Evolutionary conservation across 2,888 invertebrate species (phyloP).

Genomic region (Lasioglossum calceatum): DNA sequence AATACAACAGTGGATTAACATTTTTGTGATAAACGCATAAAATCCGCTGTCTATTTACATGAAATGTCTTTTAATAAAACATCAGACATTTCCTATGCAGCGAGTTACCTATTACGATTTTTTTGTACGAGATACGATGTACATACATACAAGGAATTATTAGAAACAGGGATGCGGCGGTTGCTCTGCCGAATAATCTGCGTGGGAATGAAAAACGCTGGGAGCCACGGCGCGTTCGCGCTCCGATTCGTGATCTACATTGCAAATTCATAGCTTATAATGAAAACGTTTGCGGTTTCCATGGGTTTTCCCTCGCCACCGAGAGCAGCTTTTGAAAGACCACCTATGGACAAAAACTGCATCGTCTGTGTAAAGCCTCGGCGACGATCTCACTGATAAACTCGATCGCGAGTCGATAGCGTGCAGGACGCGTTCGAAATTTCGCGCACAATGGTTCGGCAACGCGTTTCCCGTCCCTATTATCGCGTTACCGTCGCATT

Average conservation of each 20-base stretch:
- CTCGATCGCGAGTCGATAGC: not conserved
- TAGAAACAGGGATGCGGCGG: not conserved
- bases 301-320: not conserved
- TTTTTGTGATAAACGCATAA: not conserved
- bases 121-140: not conserved
- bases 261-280: constrained; percentile 1
- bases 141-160: not conserved
- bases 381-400: not conserved
- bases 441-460: not conserved
- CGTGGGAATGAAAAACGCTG: not conserved
- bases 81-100: no score
- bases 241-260: not conserved
- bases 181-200: not conserved
- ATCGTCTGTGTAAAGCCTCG: not conserved
- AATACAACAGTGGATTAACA: no score
- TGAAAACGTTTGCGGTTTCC: not conserved
- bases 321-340: not conserved
- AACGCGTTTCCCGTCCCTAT: not conserved
- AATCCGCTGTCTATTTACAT: not conserved
- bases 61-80: no score
- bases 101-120: not conserved
- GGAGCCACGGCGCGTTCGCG: not conserved
- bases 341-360: not conserved
- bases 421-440: not conserved
- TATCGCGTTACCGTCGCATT: not conserved